Conservation (phyloP, 2,797 vertebrate genomes). For the Alfaro cultratus region DNA sequence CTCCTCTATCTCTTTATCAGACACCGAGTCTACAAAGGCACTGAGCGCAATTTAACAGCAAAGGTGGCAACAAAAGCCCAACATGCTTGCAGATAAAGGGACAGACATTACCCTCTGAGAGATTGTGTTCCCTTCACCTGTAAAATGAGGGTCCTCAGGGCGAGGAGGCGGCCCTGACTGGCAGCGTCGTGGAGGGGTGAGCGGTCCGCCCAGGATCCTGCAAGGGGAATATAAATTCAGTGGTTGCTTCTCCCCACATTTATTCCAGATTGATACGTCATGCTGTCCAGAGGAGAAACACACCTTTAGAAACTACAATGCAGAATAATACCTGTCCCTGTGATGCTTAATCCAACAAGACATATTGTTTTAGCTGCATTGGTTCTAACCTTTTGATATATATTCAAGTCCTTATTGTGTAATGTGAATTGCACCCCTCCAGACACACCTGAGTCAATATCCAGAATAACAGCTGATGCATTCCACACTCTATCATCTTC, state of each 20-base stretch:
- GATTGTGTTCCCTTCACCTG: slow-evolving; percentile 81
- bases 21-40: slow-evolving; percentile 7
- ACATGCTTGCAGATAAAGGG: slow-evolving; percentile 15
- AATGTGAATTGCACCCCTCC: not conserved
- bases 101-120: slow-evolving; percentile 9
- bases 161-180: slow-evolving; percentile 91
- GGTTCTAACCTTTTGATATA: slow-evolving; percentile 7
- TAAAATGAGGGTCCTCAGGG: slow-evolving; percentile 90
- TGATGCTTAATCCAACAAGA: not conserved
- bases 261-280: not conserved
- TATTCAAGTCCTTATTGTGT: slow-evolving; percentile 1
- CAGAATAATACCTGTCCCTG: not conserved
- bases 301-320: not conserved
- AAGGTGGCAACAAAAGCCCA: slow-evolving; percentile 13
- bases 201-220: slow-evolving; percentile 95
- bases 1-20: slow-evolving; percentile 21
- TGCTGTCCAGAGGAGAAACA: not conserved
- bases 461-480: slow-evolving; percentile 77
- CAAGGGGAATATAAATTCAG: slow-evolving; percentile 26
- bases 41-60: slow-evolving; percentile 18
- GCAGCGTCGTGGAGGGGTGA: slow-evolving; percentile 95
- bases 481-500: slow-evolving; percentile 79
- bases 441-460: slow-evolving; percentile 83
- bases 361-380: not conserved
- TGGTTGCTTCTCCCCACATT: not conserved